Base-by-base conservation (phyloP, 2,888 invertebrate species). In the Megaustenia siamemsis region DNA sequence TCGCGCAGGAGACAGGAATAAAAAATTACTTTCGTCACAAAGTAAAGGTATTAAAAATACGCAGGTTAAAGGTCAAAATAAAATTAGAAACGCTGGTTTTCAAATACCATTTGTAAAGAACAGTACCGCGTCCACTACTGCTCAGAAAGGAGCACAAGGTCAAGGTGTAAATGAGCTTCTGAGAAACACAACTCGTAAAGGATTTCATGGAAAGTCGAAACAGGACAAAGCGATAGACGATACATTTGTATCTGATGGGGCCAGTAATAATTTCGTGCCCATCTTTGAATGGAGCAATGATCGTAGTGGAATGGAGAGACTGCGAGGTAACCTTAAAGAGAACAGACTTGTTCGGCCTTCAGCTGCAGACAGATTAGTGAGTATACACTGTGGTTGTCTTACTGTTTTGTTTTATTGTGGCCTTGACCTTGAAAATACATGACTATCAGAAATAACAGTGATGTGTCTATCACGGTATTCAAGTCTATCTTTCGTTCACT, bases 281-380 rank as follows among this genome's bases (percentile, higher is more conserved):
- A 45, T 32, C 45, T 28, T 6, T 12, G 32, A 63, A 28, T 28
- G 21, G 38, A 38, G 28, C 32, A 53, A 8, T 15, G 40, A 38
- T 5, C 32, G 32, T 35, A 28, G 3, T 18, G 53, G 15, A 53
- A 6, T 15, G 32, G 21, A 21, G 35, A 24, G 76, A 21, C 21
- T 21, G 6, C 24, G 60, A 40, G 38, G n/a, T 60, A 24, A 60
- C 18, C 40, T n/a, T 56, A 40, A 15, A 28, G 56, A 38, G 40
- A 78, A 45, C 66, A 60, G 45, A 63, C 66, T 78, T 24, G 40
- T 60, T 35, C 35, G 78, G 43, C 78, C 78, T 43, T 12, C 78
- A 40, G 78, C 78, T 21, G 78, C 78, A 78, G 66, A 78, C 24
- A 63, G 66, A 63, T 28, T 40, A 10, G 78, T 78, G 38, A 78